Evolutionary conservation across 2,797 vertebrate genomes (phyloP), one percentile per base, ranked within the genome.

Genomic region (Hypotaenidia okinawae): DNA sequence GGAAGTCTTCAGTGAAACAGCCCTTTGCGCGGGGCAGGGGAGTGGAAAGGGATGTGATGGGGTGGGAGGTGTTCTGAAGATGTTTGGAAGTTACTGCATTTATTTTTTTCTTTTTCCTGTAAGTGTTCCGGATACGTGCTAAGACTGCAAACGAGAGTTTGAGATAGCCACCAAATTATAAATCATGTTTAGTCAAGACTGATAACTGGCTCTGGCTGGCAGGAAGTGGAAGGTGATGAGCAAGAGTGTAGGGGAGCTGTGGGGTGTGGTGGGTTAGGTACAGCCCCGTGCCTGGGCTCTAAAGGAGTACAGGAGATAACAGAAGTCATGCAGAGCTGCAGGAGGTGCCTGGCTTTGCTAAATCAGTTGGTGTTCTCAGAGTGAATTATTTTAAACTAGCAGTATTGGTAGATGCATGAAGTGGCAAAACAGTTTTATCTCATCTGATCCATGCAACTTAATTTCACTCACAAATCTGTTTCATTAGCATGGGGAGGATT

Each of bases 171-270:
- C 49, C 13, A 28, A 76, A 54, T 84, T 55, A 41, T 58, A 72
- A 69, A 32, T 80, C 51, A 3, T 18, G 43, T 90, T 90, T 84
- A 72, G 41, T 88, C 45, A n/a, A 61, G 88, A 11, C 80, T 87
- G 94, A 70, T 88, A 90, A 43, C 58, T 84, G 54, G 27, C 68
- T 80, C 6, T 0, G 17, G 66, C 93, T 94, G 75, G 59, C 92
- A 90, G 97, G 95, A 97, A 93, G n/a, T n/a, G 39, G 80, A 93
- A 74, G 73, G 51, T 28, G 95, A 86, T 87, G 95, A 95, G 70
- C 85, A 76, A 59, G 93, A 90, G 82, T 32, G 67, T 74, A n/a
- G 59, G 67, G 87, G 82, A 30, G 88, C 55, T 43, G 37, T 49
- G 92, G 92, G 92, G 90, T 91, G 91, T 51, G 92, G 88, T 91